Percentiles rank a stretch among this genome's conserved stretches.
These are phyloP conservation scores for Corythaixoides concolor DNA, from an alignment of 2,113 vertebrate species.

Conservation along the genomic window DNA sequence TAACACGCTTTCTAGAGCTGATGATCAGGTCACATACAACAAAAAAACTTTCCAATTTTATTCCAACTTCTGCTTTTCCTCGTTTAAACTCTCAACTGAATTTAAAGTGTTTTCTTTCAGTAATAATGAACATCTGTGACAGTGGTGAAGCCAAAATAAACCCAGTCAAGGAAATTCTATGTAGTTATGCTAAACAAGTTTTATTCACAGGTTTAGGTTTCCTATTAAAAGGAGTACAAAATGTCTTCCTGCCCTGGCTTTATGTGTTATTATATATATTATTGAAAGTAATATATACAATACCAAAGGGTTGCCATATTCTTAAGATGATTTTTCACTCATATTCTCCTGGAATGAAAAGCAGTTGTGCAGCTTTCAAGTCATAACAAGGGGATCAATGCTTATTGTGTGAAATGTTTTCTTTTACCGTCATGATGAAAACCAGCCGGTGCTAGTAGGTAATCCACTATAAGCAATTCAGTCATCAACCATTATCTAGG, in stretches of 20 bases:
- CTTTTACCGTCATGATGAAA: conserved; percentile 20
- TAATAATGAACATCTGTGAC: conserved; percentile 72
- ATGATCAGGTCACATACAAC: conserved; percentile 4
- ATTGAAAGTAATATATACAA: background rate
- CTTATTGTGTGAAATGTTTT: conserved; percentile 15
- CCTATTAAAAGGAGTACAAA: conserved; percentile 23
- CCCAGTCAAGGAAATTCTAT: conserved; percentile 60
- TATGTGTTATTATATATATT: background rate
- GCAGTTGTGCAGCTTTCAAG: conserved; percentile 31
- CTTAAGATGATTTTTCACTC: background rate
- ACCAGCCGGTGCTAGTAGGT: conserved; percentile 15
- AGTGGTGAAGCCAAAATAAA: conserved; percentile 67
- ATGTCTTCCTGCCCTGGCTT: conserved; percentile 20
- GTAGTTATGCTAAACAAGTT: conserved; percentile 61
- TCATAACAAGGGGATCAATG: background rate
- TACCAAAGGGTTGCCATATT: background rate
- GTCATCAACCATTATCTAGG: conserved; percentile 4
- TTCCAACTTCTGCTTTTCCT: background rate
- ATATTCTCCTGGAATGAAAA: background rate
- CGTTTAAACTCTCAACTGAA: background rate
- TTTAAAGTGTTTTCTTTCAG: conserved; percentile 25
- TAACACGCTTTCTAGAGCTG: conserved; percentile 13
- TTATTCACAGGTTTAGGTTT: conserved; percentile 63
- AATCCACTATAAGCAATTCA: conserved; percentile 5
- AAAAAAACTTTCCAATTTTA: conserved; percentile 19